Evolutionary conservation across 2,113 vertebrate genomes (phyloP).

Genomic region (Dipodomys merriami): DNA sequence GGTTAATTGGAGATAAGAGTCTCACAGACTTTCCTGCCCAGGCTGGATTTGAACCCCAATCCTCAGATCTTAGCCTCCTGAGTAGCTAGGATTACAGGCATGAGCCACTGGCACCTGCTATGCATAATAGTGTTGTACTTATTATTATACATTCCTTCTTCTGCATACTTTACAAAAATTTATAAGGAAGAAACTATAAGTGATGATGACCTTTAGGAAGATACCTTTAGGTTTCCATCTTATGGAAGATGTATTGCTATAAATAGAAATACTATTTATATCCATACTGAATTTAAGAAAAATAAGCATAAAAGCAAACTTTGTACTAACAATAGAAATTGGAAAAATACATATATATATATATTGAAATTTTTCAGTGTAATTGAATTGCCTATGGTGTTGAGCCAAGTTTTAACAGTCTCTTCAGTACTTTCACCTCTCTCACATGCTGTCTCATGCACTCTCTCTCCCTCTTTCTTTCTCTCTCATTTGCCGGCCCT

Average conservation of each 20-base stretch:
- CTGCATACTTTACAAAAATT: conserved; percentile 38
- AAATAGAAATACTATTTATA: conserved; percentile 47
- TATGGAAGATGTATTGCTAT: not conserved
- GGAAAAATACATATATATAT: not conserved
- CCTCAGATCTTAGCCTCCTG: too few relatives aligned
- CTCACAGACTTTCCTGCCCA: too few relatives aligned
- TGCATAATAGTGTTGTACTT: not conserved
- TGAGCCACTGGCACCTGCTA: too few relatives aligned
- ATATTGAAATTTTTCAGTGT: not conserved
- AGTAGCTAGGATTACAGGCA: too few relatives aligned
- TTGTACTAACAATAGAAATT: not conserved
- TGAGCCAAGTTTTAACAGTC: not conserved
- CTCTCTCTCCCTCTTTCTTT: too few relatives aligned
- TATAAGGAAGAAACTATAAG: conserved; percentile 58
- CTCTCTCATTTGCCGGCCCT: too few relatives aligned
- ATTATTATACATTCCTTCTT: conserved; percentile 9
- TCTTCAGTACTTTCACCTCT: not conserved
- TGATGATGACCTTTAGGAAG: conserved; percentile 1
- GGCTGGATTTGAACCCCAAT: too few relatives aligned
- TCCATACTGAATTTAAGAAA: conserved; percentile 16
- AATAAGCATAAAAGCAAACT: not conserved
- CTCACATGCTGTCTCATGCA: too few relatives aligned
- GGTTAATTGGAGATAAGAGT: too few relatives aligned
- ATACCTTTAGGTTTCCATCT: not conserved
- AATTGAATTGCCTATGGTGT: not conserved